These are phyloP conservation scores for Epinephelus moara DNA, from an alignment of 2,113 vertebrate species.

Conservation along the genomic window DNA sequence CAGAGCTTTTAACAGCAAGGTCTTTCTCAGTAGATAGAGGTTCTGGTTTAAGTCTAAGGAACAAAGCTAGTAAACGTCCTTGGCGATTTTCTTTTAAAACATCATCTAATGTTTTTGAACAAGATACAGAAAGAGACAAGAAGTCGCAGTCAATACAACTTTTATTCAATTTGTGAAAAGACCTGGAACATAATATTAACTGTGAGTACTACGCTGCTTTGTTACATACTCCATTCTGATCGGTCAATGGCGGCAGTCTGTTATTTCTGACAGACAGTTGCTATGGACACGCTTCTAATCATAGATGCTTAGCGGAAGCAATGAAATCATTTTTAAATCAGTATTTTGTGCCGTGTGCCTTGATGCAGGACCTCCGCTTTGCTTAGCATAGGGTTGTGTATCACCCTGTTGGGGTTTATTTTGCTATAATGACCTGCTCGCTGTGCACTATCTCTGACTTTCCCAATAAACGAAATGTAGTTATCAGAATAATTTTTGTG, in stretches of 20 bases:
- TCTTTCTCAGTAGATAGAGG: background rate
- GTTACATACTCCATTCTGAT: no score
- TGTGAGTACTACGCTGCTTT: no score
- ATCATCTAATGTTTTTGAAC: background rate
- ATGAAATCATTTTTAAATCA: no score
- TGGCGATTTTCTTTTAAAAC: background rate
- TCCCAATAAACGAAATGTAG: background rate
- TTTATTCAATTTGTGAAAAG: constrained; percentile 9
- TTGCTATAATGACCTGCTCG: no score
- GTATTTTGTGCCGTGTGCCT: no score
- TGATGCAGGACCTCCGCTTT: no score
- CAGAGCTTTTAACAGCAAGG: background rate
- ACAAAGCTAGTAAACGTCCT: background rate
- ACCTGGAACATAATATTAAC: background rate
- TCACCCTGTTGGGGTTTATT: no score
- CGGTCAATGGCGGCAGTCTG: no score
- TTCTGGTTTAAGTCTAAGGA: background rate
- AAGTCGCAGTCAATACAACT: background rate
- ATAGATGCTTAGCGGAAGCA: no score
- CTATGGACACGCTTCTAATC: no score
- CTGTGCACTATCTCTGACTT: background rate
- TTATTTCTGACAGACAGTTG: no score
- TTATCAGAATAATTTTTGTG: background rate
- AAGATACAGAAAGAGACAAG: background rate
- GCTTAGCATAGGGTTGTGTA: no score